Percentiles rank a stretch among this genome's conserved stretches.
These are phyloP conservation scores for Diarsia rubi DNA, from an alignment of 2,888 invertebrate genomes.

Conservation along the genomic window DNA sequence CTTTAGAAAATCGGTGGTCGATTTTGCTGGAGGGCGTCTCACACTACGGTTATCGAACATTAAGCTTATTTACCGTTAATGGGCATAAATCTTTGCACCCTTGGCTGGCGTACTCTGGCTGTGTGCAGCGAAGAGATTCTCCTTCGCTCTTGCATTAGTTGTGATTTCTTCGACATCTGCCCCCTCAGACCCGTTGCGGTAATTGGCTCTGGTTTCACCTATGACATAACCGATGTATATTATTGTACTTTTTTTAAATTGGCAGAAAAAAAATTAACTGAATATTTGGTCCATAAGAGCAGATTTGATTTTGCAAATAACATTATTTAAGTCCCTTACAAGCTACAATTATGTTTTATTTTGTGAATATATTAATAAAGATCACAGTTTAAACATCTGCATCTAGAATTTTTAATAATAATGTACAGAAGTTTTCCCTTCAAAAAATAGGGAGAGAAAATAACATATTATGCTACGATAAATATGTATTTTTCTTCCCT, in stretches of 20 bases:
- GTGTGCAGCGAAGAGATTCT: conserved; percentile 73
- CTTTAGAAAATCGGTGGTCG: background rate
- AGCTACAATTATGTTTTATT: too few relatives aligned
- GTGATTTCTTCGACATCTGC: conserved; percentile 60
- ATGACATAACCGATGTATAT: background rate
- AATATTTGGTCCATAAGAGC: background rate
- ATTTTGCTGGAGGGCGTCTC: background rate
- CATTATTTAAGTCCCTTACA: too few relatives aligned
- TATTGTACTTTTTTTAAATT: background rate
- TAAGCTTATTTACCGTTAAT: conserved; percentile 75
- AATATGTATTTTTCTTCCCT: background rate
- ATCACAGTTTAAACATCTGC: too few relatives aligned
- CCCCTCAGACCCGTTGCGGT: conserved; percentile 51
- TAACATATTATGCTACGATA: background rate
- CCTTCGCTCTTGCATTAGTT: conserved; percentile 71
- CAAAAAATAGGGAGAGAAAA: too few relatives aligned
- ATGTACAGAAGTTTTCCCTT: too few relatives aligned
- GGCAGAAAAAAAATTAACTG: background rate
- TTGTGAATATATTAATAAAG: too few relatives aligned
- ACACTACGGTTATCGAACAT: background rate
- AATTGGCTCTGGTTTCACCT: conserved; percentile 80
- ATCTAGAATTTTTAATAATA: too few relatives aligned
- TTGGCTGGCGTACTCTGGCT: conserved; percentile 73
- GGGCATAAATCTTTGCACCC: conserved; percentile 79
- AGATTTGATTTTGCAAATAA: background rate